Evolutionary conservation across 2,888 invertebrate genomes (phyloP), one percentile per base, ranked within the genome.

Genomic region (Aporophyla nigra): DNA sequence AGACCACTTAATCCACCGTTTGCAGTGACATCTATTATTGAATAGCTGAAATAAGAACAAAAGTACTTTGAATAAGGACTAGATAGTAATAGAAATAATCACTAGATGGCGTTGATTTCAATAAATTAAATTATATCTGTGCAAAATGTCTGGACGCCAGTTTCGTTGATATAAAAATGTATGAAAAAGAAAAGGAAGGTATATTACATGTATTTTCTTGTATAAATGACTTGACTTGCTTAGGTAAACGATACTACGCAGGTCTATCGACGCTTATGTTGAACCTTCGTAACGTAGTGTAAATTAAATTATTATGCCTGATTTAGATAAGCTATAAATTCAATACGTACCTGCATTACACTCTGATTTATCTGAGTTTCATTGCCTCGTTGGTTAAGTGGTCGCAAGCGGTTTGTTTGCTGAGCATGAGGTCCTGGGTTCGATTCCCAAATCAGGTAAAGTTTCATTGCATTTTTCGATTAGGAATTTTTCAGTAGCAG

Each of bases 1-100:
- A 51, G 72, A 74, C 6, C 61, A 86, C 3, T 14, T 33, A 81
- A 21, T 10, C 2, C 2, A 27, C 0, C 5, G 1, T 12, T 27
- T 21, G 0, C 46, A 80, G 40, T 73, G 90, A 78, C 88, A 90
- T 88, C 92, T 91, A 54, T 58, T 73, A 68, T 40, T n/a, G 43
- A 88, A 58, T 89, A 88, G 85, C 27, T 14, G 16, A 71, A 5
- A 43, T 40, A 12, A 14, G 0, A 49, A 46, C 2, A 16, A 51
- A 40, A 43, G 2, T 7, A 2, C 10, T 12, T 10, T 16, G 10
- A 4, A 0, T 5, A 2, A 6, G 14, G 0, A 0, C 14, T 5
- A 54, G 1, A 12, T 40, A 67, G 40, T 69, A 5, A 0, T n/a
- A 12, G 0, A 14, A 19, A 0, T 1, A 0, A 0, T 2, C 0